A percentile compares a stretch with the other conserved stretches of the same genome.
These are phyloP conservation scores for Rhinopomastus cyanomelas DNA, from an alignment of 2,113 vertebrate genomes.

Conservation along the genomic window DNA sequence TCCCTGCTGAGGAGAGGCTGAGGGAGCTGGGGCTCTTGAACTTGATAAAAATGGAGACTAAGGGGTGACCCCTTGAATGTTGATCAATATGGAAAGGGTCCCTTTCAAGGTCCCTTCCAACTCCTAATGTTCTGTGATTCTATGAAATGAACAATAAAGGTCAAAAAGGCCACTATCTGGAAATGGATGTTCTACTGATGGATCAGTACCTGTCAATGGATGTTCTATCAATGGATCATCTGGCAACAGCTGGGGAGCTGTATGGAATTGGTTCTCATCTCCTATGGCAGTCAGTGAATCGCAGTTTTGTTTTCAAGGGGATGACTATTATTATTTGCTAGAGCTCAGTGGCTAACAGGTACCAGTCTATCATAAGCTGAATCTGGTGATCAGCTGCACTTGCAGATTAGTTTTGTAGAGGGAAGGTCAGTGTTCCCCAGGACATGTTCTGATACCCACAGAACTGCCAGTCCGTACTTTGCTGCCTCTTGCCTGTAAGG, in stretches of 20 bases:
- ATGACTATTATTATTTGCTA: background rate
- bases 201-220: background rate
- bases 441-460: background rate
- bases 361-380: background rate
- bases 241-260: background rate
- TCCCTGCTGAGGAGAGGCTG: too few relatives aligned
- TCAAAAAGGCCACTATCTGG: background rate
- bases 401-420: background rate
- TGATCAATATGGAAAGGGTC: too few relatives aligned
- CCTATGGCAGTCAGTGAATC: background rate
- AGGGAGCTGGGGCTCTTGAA: too few relatives aligned
- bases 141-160: background rate
- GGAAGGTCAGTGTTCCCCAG: background rate
- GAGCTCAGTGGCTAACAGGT: background rate
- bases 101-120: too few relatives aligned
- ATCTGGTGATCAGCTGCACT: background rate
- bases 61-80: too few relatives aligned
- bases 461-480: background rate
- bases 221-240: background rate
- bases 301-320: background rate
- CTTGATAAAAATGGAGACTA: too few relatives aligned
- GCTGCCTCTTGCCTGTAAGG: background rate
- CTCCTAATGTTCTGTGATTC: too few relatives aligned
- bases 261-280: background rate
- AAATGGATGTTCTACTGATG: background rate